Conservation (phyloP, 2,888 invertebrate species). For the Pristionchus mayeri region DNA sequence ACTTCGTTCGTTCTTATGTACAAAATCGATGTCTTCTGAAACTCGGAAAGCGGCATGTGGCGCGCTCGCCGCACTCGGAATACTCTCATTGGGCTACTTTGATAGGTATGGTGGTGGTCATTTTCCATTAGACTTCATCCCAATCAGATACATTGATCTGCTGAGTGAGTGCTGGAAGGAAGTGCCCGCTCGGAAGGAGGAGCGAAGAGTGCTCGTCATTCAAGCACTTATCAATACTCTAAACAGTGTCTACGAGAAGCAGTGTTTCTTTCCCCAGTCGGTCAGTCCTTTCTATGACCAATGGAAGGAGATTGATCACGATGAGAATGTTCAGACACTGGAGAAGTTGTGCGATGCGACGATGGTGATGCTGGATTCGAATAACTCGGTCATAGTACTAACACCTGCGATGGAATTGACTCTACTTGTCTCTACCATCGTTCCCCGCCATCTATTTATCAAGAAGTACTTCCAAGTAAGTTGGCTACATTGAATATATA, state of each 20-base stretch:
- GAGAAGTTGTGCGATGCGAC: neutral
- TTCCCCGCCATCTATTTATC: neutral
- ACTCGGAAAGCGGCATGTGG: neutral
- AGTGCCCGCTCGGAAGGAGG: conserved; percentile 3
- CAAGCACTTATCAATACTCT: neutral
- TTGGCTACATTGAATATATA: no score
- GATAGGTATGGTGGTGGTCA: neutral
- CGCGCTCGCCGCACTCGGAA: conserved; percentile 19
- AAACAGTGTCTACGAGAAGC: conserved; percentile 21
- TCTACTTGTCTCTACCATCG: neutral
- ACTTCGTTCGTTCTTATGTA: neutral
- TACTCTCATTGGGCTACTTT: conserved; percentile 29
- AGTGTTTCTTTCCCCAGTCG: conserved; percentile 12
- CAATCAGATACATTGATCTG: neutral
- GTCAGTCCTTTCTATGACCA: neutral
- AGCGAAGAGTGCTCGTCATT: neutral
- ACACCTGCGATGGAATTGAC: conserved; percentile 23
- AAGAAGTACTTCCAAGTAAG: conserved; percentile 36
- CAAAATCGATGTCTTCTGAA: neutral
- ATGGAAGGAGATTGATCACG: neutral
- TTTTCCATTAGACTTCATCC: no score
- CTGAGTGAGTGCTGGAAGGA: conserved; percentile 1
- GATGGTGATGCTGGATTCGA: neutral
- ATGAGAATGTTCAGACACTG: neutral
- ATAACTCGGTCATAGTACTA: conserved; percentile 12